Evolutionary conservation across 2,113 vertebrate genomes (phyloP).

Genomic region (Thunnus thynnus): DNA sequence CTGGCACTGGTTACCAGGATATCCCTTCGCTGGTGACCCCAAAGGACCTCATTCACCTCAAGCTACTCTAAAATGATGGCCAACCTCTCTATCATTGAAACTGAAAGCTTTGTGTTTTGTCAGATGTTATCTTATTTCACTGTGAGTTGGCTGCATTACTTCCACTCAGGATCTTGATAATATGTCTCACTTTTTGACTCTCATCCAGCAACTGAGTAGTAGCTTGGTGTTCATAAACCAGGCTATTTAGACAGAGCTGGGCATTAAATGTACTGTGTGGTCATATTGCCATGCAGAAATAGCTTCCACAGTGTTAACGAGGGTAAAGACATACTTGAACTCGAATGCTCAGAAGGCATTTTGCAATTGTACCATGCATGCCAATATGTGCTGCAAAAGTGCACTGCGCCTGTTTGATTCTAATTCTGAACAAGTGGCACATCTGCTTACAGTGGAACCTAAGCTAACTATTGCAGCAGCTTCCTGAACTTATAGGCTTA

Average conservation of each 20-base stretch:
- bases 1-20: background rate
- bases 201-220: background rate
- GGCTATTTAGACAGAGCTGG: background rate
- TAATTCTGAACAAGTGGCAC: conserved; percentile 6
- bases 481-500: conserved; percentile 23
- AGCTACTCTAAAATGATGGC: conserved; percentile 1
- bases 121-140: background rate
- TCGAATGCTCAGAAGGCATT: background rate
- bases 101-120: conserved; percentile 3
- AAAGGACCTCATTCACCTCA: background rate
- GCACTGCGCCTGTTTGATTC: background rate
- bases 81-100: conserved; percentile 1
- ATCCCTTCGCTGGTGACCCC: conserved; percentile 5
- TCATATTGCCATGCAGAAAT: background rate
- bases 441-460: background rate
- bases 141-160: background rate
- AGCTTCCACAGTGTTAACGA: conserved; percentile 10
- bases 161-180: background rate
- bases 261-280: background rate
- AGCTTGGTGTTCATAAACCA: background rate
- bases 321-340: background rate
- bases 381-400: background rate
- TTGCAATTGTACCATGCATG: conserved; percentile 10
- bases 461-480: background rate
- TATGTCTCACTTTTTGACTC: background rate